Base-by-base conservation (phyloP, 2,797 vertebrate species). In the Tragopan temminckii region DNA sequence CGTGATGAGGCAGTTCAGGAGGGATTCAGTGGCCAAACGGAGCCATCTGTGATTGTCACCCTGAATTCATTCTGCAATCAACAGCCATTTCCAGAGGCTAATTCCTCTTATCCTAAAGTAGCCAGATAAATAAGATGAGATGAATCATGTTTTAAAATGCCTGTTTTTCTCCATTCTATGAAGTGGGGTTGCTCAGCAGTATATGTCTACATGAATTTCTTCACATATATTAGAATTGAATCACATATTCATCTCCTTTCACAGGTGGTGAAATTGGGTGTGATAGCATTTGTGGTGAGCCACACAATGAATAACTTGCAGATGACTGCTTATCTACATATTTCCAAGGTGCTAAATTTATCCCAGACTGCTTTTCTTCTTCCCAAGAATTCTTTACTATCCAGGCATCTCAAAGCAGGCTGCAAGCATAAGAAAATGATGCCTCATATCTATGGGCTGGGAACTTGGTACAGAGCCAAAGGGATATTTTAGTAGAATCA, bases 21-120 rank as follows among this genome's bases (percentile, higher is more conserved):
- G 35, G 61, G 46, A 61, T 57, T 67, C 16, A 3, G 68, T 77
- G 76, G 46, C 19, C 53, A 42, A 68, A 75, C 1, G 19, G 5
- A 88, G 36, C 43, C 69, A 33, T 62, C 81, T 64, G 64, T 85
- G 76, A 36, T 33, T 62, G 77, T 46, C 77, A 79, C 59, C 58
- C 36, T 35, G 74, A 91, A 66, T 63, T 72, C 24, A 35, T 75
- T 88, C 43, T 59, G 52, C 83, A 75, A 79, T n/a, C 79, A 67
- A 46, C 38, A 84, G 63, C 17, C 46, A 13, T 38, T 85, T 91
- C 58, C 82, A 93, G 77, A 69, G 72, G 61, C 67, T 31, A 43
- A 90, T 84, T 86, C 80, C 67, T 90, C 63, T 72, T 12, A 1
- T 74, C 31, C 63, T 52, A 7, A 71, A 72, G 50, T 55, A 68